Evolutionary conservation across 1,140 invertebrate species (phyloP), one percentile per base, ranked within the genome.

Genomic region (Diabrotica undecimpunctata): DNA sequence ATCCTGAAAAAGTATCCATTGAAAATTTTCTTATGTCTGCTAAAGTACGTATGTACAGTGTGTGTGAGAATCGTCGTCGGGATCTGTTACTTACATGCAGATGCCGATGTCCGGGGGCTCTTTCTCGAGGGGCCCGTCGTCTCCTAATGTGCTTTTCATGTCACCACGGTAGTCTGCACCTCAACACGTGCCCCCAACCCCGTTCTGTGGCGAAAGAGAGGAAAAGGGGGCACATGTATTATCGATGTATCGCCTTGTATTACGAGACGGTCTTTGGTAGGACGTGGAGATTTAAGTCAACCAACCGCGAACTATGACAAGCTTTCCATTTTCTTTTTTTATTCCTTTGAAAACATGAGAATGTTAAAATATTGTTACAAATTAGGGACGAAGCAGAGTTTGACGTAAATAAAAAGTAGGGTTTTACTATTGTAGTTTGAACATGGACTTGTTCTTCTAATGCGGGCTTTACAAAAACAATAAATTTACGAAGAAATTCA

Each of bases 181-280:
- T 77, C 74, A 75, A 77, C 75, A 77, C 75, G 75, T 77, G 75
- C 72, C 65, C 66, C 62, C 66, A 64, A 68, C 55, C 54, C 63
- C 62, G 66, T 60, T 61, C 66, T 62, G 39, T 56, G 59, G 66
- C 61, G 66, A 13, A 36, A 39, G 13, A 14, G 67, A 61, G 13
- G 11, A 13, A 36, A 25, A 39, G 13, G n/a, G 36, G 61, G 61
- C 66, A 61, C 71, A 69, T 75, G 75, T 75, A 77, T 74, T 75
- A 77, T 77, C 75, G 75, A 77, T 77, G 75, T 77, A 77, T 77
- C 71, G 74, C 70, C 74, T 58, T 77, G 75, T 77, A 70, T 64
- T 75, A 76, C 68, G 66, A 71, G 65, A 66, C 69, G 68, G 62
- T 69, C 68, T 71, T 66, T 66, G 67, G 70, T 74, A 64, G 61